Base-by-base conservation (phyloP, 2,113 vertebrate genomes). In the Daphoenositta chrysoptera region DNA sequence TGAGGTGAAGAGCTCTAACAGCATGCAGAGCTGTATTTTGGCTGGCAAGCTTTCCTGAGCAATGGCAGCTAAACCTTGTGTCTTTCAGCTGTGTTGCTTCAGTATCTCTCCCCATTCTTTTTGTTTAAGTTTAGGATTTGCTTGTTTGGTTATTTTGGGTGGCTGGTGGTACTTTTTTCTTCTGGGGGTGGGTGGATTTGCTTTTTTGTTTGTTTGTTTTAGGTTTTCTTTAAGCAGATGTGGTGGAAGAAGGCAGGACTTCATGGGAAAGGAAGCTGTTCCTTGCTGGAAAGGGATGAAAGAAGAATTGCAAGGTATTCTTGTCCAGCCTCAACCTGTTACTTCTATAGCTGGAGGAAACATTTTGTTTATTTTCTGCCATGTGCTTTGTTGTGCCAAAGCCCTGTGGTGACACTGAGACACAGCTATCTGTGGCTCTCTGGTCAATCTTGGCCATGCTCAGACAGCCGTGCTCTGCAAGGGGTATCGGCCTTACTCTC, bases 31-130 rank as follows among this genome's bases (percentile, higher is more conserved):
- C 33, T 66, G 28, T 24, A 9, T 56, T 61, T 72, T 7, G 6
- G 18, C 26, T 1, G 1, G 23, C 22, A 39, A 47, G 22, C 7
- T 66, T 66, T 88, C 27, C 40, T 44, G 28, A 83, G 54, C 68
- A 69, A 23, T 1, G 2, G 26, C 0, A 1, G 24, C 16, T 57
- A 73, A 79, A 45, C 13, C 0, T 0, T 0, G 14, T 37, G 30
- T 27, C 60, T 42, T 63, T 64, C 65, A 39, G 9, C 8, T 64
- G 21, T 33, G 21, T 75, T 60, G 26, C 28, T 40, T 30, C 66
- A 37, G 15, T 53, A 28, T 48, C 33, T 48, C 33, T 54, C 68
- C 27, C 10, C 4, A 26, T 48, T 73, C 66, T 18, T n/a, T 30
- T 37, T 54, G 23, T 53, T 84, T 57, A 44, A 21, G 13, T 53